These are phyloP conservation scores for Drosophila athabasca DNA, from an alignment of 1,140 invertebrate genomes.

Conservation along the genomic window DNA sequence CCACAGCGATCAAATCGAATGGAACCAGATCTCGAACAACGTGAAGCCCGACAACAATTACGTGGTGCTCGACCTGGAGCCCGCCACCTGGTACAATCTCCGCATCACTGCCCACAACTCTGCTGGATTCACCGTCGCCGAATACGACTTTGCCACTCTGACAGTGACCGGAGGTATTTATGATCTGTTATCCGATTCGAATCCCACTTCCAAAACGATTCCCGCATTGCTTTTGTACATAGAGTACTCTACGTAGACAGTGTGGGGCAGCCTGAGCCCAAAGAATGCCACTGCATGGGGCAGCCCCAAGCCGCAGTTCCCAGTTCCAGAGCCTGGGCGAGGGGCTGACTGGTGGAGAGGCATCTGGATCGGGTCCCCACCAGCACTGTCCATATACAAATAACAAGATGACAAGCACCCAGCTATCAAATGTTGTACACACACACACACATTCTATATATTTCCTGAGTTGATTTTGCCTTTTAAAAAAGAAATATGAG, in stretches of 20 bases:
- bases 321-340: slow-evolving; percentile 1
- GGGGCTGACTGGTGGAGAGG: not conserved
- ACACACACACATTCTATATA: slow-evolving; percentile 7
- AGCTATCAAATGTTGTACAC: slow-evolving; percentile 51
- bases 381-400: slow-evolving; percentile 73
- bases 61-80: slow-evolving; percentile 94
- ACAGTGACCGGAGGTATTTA: slow-evolving; percentile 95
- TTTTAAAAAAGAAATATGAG: slow-evolving; percentile 54
- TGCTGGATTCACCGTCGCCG: slow-evolving; percentile 96
- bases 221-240: slow-evolving; percentile 82
- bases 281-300: not conserved
- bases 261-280: slow-evolving; percentile 18
- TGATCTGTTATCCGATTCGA: slow-evolving; percentile 77
- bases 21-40: slow-evolving; percentile 96
- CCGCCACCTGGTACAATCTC: slow-evolving; percentile 96
- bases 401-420: slow-evolving; percentile 72
- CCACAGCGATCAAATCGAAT: slow-evolving; percentile 90
- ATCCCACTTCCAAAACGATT: slow-evolving; percentile 8
- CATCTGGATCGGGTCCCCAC: not conserved
- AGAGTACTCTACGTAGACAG: slow-evolving; percentile 74
- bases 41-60: slow-evolving; percentile 95
- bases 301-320: not conserved
- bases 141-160: slow-evolving; percentile 97
- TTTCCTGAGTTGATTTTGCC: slow-evolving; percentile 66
- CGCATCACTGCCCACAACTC: slow-evolving; percentile 97